Evolutionary conservation across 1,140 invertebrate genomes (phyloP), one percentile per base, ranked within the genome.

Genomic region (Drosophila sp.): DNA sequence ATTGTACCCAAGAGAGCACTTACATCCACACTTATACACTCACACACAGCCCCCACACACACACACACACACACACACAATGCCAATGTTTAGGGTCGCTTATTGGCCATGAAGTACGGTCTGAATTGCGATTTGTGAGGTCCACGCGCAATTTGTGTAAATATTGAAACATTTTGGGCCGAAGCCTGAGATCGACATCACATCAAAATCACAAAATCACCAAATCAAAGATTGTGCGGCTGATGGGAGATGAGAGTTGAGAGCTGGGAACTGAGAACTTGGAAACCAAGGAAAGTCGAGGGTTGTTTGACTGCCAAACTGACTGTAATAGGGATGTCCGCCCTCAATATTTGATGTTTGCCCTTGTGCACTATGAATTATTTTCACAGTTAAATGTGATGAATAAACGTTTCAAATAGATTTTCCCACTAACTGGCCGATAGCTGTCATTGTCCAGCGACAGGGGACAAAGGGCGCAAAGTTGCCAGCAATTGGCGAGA

Each of bases 211-310:
- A 66, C 25, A 53, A 53, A 81, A 87, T 43, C 70, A 66, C 25
- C 45, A 53, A 81, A 87, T 84, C 82, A 89, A 80, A 89, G 83
- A 89, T 89, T 89, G 83, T 89, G 73, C 67, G 79, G 73, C 83
- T 72, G 83, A 89, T 89, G 77, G 83, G 63, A 81, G 82, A 67
- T 72, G 76, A 40, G 32, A 66, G 69, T 21, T 56, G 25, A 41
- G 34, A 43, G 59, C 13, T 43, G 61, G 13, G 36, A 50, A 32
- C 29, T 32, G 9, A 38, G 36, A n/a, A 32, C 41, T 16, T 32
- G 9, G 13, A n/a, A n/a, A 32, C 41, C 8, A 29, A 36, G 27
- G 4, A 0, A 9, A 29, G 21, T 6, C n/a, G 36, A 75, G 77
- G 77, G 59, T 75, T 77, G 66, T 65, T 75, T 75, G 61, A 25